phyloP scores from a whole-genome alignment of 2,797 vertebrate genomes.

The Synanceia verrucosa region DNA sequence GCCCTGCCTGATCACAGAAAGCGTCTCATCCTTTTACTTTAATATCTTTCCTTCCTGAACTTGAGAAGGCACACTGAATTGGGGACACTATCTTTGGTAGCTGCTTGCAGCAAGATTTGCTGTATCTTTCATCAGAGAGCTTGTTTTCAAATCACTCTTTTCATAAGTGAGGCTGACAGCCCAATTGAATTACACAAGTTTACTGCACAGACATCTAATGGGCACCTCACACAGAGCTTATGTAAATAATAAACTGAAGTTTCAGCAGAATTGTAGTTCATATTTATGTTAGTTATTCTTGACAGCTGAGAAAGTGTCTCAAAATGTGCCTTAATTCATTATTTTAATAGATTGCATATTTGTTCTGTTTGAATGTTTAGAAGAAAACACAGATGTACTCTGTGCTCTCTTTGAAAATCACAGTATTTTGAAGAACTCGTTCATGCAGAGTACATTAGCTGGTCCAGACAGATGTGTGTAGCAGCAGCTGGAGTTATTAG shows the following conservation, averaged over 20 bases:
- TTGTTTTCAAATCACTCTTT: constrained; percentile 13
- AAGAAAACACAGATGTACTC: not conserved
- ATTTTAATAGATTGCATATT: not conserved
- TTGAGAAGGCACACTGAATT: constrained; percentile 2
- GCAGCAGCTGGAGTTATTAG: not conserved
- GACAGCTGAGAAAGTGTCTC: constrained; percentile 16
- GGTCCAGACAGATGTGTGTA: constrained; percentile 5
- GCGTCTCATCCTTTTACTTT: constrained; percentile 4
- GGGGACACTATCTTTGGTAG: not conserved
- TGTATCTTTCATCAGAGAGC: constrained; percentile 18
- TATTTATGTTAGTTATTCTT: constrained; percentile 19
- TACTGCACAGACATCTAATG: constrained; percentile 34
- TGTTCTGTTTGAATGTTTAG: not conserved
- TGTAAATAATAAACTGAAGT: constrained; percentile 34
- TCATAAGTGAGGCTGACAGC: constrained; percentile 10
- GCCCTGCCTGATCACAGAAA: not conserved
- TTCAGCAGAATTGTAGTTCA: constrained; percentile 24
- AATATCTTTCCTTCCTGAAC: not conserved
- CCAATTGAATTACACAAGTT: constrained; percentile 35
- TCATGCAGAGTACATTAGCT: not conserved
- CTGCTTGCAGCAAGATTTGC: constrained; percentile 9
- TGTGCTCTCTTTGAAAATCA: not conserved
- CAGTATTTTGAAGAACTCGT: not conserved
- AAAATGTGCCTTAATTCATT: constrained; percentile 17
- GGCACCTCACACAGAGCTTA: not conserved